Percentiles rank a stretch among this genome's conserved stretches.
Evolutionary conservation across 2,888 invertebrate species (phyloP).

Genomic region (Dasysyrphus albostriatus): DNA sequence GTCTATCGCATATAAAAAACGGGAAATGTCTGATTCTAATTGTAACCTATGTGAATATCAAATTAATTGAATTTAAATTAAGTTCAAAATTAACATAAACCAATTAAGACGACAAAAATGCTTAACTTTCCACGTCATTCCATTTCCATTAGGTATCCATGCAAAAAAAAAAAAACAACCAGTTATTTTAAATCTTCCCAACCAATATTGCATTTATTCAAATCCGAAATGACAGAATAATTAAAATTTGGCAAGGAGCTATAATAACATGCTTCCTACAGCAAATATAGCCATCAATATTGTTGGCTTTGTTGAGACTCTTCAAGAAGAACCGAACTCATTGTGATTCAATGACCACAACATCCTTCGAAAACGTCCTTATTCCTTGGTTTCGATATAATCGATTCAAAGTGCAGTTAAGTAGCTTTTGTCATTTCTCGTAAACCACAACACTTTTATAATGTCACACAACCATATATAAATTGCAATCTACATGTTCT

Average conservation of each 20-base stretch:
- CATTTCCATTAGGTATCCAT: background rate
- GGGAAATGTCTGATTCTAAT: too few relatives aligned
- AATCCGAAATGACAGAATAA: slow-evolving; percentile 2
- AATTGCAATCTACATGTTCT: background rate
- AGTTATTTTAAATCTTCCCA: background rate
- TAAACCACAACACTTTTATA: slow-evolving; percentile 23
- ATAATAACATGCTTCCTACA: background rate
- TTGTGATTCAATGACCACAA: slow-evolving; percentile 61
- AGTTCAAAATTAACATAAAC: too few relatives aligned
- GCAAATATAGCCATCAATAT: background rate
- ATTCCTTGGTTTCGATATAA: slow-evolving; percentile 31
- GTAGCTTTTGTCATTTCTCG: slow-evolving; percentile 61
- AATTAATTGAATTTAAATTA: too few relatives aligned
- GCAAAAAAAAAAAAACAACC: background rate
- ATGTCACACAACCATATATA: background rate
- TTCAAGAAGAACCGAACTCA: slow-evolving; percentile 22
- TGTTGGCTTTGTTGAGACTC: slow-evolving; percentile 22
- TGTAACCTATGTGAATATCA: too few relatives aligned
- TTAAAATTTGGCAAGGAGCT: slow-evolving; percentile 17
- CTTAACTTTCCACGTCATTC: too few relatives aligned
- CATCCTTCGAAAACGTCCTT: slow-evolving; percentile 29
- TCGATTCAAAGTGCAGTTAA: slow-evolving; percentile 65
- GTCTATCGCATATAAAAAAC: too few relatives aligned
- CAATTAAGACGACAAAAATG: too few relatives aligned
- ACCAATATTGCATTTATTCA: slow-evolving; percentile 2